These are phyloP conservation scores for Sinhomidia bicolor DNA, from an alignment of 2,888 invertebrate genomes.

Conservation along the genomic window DNA sequence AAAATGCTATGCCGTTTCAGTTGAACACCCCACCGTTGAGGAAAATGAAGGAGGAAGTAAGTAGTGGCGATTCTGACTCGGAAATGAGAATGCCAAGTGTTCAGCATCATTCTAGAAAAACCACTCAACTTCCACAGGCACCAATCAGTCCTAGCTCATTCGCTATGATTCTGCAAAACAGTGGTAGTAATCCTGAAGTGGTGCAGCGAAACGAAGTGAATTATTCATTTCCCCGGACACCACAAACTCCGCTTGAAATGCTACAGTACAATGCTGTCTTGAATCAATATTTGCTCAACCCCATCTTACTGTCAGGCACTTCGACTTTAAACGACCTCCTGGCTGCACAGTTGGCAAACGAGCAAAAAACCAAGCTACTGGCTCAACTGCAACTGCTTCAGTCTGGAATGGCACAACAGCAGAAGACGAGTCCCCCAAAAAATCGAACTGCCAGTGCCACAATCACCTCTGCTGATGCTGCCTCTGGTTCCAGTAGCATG, in stretches of 20 bases:
- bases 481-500: conserved; percentile 2
- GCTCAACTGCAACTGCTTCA: conserved; percentile 55
- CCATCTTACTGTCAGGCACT: conserved; percentile 54
- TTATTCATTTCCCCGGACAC: not conserved
- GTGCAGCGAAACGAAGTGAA: conserved; percentile 13
- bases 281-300: conserved; percentile 78
- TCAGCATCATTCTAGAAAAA: conserved; percentile 1
- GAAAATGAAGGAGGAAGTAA: conserved; percentile 59
- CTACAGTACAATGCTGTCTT: conserved; percentile 77
- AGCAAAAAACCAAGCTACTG: conserved; percentile 68
- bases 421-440: not conserved
- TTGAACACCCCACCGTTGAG: conserved; percentile 56
- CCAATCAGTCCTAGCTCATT: conserved; percentile 67
- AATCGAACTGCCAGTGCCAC: not conserved
- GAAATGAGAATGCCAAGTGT: conserved; percentile 20
- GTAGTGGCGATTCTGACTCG: conserved; percentile 66
- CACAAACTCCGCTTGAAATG: conserved; percentile 70
- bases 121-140: conserved; percentile 60
- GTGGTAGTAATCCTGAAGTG: not conserved
- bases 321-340: conserved; percentile 26
- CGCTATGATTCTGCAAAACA: conserved; percentile 53
- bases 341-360: conserved; percentile 68
- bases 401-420: conserved; percentile 19
- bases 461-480: no score
- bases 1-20: conserved; percentile 54